A percentile compares a stretch with the other conserved stretches of the same genome.
Conservation (phyloP, 2,888 invertebrate species). For the Dicyrtoma fusca region DNA sequence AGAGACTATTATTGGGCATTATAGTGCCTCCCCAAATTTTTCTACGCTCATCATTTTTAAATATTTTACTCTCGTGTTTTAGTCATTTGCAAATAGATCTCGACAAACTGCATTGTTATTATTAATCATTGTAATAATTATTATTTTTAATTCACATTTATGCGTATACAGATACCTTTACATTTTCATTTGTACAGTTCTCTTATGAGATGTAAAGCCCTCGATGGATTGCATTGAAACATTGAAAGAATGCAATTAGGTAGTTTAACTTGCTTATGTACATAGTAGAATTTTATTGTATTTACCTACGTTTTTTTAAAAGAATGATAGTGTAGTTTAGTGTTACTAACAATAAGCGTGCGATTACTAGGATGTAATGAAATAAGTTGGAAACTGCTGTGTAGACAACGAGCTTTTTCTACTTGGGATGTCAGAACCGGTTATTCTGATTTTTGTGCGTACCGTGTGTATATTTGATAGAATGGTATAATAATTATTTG, state of each 20-base stretch:
- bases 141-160: too few relatives aligned
- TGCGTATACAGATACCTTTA: too few relatives aligned
- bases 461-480: background rate
- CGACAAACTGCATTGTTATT: conserved; percentile 28
- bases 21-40: background rate
- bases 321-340: too few relatives aligned
- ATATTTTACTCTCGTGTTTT: conserved; percentile 5
- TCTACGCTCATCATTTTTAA: background rate
- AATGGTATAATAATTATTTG: conserved; percentile 9
- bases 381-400: conserved; percentile 19
- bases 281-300: background rate
- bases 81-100: conserved; percentile 37
- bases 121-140: background rate
- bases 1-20: background rate
- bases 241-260: too few relatives aligned
- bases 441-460: conserved; percentile 29
- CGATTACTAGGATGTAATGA: background rate
- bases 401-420: conserved; percentile 34
- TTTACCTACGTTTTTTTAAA: too few relatives aligned
- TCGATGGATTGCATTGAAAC: too few relatives aligned
- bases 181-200: too few relatives aligned
- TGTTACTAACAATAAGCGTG: too few relatives aligned
- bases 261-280: background rate
- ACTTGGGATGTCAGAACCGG: conserved; percentile 37
- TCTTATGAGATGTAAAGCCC: too few relatives aligned